These are phyloP conservation scores for Champsocephalus gunnari DNA, from an alignment of 2,797 vertebrate genomes.

Conservation along the genomic window DNA sequence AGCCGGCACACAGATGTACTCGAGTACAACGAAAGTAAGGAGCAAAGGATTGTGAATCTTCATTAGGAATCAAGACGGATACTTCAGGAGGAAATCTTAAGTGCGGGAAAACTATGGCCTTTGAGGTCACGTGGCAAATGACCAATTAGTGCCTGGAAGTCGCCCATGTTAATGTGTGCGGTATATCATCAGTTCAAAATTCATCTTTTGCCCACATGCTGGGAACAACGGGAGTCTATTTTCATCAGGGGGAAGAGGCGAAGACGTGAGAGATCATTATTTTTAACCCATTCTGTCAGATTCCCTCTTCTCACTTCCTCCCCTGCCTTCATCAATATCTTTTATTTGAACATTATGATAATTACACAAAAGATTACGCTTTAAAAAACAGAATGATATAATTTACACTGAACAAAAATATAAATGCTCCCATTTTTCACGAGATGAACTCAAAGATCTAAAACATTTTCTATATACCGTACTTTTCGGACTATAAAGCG, in stretches of 20 bases:
- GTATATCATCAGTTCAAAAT: background rate
- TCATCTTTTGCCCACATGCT: background rate
- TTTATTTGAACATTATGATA: background rate
- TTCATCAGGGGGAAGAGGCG: slow-evolving; percentile 9
- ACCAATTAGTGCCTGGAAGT: background rate
- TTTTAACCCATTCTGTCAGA: slow-evolving; percentile 48
- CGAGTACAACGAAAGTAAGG: slow-evolving; percentile 14
- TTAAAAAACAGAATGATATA: background rate
- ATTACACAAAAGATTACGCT: background rate
- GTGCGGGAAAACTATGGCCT: background rate
- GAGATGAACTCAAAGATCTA: too few species aligned
- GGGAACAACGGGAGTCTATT: slow-evolving; percentile 17
- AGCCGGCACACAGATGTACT: background rate
- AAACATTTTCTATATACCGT: too few species aligned
- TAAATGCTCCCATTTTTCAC: too few species aligned
- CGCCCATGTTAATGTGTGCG: background rate
- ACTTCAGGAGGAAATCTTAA: background rate
- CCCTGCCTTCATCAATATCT: slow-evolving; percentile 16
- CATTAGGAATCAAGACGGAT: slow-evolving; percentile 4
- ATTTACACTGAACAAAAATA: too few species aligned
- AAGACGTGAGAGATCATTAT: slow-evolving; percentile 9
- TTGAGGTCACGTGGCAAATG: background rate
- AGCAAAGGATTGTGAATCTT: background rate
- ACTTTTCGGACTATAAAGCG: too few species aligned
- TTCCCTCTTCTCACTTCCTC: slow-evolving; percentile 16